Evolutionary conservation across 2,113 vertebrate species (phyloP).

Genomic region (Lethenteron camtschaticum): DNA sequence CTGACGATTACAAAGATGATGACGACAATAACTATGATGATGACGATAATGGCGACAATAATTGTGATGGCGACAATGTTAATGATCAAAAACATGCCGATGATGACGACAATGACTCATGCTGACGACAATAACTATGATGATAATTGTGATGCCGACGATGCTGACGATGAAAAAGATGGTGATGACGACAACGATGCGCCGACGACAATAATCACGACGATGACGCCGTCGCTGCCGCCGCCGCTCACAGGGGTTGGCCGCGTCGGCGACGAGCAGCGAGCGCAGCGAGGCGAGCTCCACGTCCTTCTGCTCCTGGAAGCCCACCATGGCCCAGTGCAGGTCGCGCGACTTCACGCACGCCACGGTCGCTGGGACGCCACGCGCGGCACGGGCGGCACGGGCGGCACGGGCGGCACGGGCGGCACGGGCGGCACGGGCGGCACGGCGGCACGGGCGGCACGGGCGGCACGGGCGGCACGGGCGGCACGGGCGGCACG

Average conservation of each 20-base stretch:
- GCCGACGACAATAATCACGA: background rate
- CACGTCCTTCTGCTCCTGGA: slow-evolving; percentile 5
- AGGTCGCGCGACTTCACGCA: slow-evolving; percentile 5
- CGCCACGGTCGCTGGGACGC: background rate
- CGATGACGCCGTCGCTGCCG: background rate
- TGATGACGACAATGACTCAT: background rate
- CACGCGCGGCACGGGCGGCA: too few relatives aligned
- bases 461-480: slow-evolving; percentile 11
- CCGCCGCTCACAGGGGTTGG: background rate
- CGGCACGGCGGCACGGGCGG: too few relatives aligned
- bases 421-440: slow-evolving; percentile 9
- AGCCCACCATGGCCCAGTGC: slow-evolving; percentile 2
- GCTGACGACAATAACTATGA: background rate
- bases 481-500: too few relatives aligned
- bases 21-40: too few relatives aligned
- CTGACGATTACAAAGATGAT: too few relatives aligned
- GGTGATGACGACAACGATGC: background rate
- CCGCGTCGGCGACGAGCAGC: background rate
- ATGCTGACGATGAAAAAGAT: background rate
- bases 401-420: too few relatives aligned
- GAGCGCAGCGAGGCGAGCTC: background rate
- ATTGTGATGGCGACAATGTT: background rate
- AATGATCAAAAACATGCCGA: background rate
- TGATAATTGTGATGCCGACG: background rate
- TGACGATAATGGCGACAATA: background rate